Evolutionary conservation across 2,113 vertebrate genomes (phyloP).

Genomic region (Naja naja): DNA sequence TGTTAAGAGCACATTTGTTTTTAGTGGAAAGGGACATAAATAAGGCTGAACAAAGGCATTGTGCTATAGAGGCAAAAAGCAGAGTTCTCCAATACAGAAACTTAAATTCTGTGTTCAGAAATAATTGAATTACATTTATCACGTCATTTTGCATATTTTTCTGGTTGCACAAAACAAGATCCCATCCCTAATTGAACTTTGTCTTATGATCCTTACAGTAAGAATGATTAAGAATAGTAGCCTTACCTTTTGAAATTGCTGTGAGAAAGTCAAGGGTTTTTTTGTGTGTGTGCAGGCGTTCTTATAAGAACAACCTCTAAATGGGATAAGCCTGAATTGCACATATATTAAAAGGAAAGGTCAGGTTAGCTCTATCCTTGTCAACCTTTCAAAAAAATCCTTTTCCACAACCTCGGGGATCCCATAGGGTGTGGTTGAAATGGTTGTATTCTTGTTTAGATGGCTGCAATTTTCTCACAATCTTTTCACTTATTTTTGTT

Average conservation of each 20-base stretch:
- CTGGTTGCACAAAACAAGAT: neutral
- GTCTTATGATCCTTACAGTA: neutral
- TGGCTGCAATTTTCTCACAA: neutral
- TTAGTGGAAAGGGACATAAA: neutral
- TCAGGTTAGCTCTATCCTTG: neutral
- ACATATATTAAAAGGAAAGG: neutral
- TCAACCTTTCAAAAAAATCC: neutral
- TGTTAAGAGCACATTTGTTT: slow-evolving; percentile 6
- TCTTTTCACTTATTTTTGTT: neutral
- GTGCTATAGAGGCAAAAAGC: neutral
- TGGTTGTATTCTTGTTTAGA: neutral
- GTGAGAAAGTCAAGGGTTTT: neutral
- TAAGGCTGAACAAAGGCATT: neutral
- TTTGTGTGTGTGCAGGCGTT: neutral
- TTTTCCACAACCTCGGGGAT: neutral
- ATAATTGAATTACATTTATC: neutral
- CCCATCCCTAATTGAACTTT: neutral
- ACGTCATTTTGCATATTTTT: neutral
- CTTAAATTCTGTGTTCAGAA: neutral
- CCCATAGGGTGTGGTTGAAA: neutral
- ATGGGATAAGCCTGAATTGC: neutral
- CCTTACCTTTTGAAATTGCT: neutral
- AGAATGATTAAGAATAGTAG: neutral
- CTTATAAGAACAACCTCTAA: neutral
- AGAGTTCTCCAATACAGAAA: neutral